Percentiles rank a stretch among this genome's conserved stretches.
Evolutionary conservation across 2,797 vertebrate genomes (phyloP).

Genomic region (Falco columbarius): DNA sequence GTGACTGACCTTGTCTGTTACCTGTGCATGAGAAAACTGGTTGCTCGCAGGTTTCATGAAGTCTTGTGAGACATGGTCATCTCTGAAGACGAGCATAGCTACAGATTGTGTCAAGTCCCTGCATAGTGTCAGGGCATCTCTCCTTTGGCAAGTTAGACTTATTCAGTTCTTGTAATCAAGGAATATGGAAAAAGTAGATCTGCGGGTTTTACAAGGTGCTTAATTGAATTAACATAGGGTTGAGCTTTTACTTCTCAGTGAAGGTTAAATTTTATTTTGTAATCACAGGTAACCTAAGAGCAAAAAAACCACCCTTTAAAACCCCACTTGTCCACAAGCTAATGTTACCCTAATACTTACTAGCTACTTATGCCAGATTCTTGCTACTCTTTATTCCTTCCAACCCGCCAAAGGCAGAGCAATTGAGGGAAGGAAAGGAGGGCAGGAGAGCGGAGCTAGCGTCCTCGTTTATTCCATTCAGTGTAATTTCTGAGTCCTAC

Average conservation of each 20-base stretch:
- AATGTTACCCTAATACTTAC: too few relatives aligned
- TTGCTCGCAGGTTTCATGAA: background rate
- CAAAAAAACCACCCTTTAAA: background rate
- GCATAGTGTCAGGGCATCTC: background rate
- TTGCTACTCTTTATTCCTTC: background rate
- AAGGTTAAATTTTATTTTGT: background rate
- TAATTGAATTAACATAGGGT: background rate
- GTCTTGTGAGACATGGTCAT: background rate
- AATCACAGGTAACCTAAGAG: background rate
- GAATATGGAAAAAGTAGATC: background rate
- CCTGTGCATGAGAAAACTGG: background rate
- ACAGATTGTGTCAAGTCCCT: background rate
- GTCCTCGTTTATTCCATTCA: background rate
- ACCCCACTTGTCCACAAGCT: background rate
- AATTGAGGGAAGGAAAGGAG: rapidly evolving
- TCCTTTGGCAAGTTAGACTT: background rate
- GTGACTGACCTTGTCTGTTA: background rate
- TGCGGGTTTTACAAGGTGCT: background rate
- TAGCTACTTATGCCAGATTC: background rate
- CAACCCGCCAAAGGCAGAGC: background rate
- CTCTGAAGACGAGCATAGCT: background rate
- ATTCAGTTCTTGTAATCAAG: background rate
- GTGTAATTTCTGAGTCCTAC: rapidly evolving
- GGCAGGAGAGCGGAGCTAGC: background rate
- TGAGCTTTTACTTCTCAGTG: background rate